Conservation (phyloP, 2,797 vertebrate species). For the Ctenochaetus hawaiiensis region DNA sequence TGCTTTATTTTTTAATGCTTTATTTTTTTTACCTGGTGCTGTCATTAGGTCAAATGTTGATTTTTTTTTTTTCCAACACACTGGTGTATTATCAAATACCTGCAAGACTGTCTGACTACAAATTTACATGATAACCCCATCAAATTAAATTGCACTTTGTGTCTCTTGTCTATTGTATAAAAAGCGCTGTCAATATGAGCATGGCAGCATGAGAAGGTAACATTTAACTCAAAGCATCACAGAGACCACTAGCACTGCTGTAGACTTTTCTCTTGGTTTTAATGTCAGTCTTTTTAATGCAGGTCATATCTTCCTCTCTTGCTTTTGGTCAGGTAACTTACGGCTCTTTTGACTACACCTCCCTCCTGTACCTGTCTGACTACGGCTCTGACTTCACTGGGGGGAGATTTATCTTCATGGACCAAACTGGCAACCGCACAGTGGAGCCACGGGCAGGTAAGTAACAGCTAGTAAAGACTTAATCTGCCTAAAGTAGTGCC, state of each 20-base stretch:
- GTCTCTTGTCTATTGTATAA: too few species aligned
- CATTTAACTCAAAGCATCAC: too few species aligned
- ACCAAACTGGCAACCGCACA: constrained; percentile 89
- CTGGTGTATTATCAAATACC: too few species aligned
- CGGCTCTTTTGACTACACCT: constrained; percentile 97
- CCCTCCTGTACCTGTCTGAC: constrained; percentile 95
- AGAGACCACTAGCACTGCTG: not conserved
- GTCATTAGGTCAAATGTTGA: too few species aligned
- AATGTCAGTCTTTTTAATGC: not conserved
- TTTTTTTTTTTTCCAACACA: too few species aligned
- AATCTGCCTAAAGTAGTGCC: not conserved
- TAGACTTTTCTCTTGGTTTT: not conserved
- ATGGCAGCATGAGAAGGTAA: too few species aligned
- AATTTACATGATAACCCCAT: too few species aligned
- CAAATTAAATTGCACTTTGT: too few species aligned
- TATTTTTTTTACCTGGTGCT: too few species aligned
- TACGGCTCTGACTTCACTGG: constrained; percentile 92
- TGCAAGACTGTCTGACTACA: too few species aligned
- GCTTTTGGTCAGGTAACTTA: constrained; percentile 89
- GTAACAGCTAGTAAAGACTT: not conserved
- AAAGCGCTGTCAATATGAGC: too few species aligned
- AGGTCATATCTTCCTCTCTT: not conserved
- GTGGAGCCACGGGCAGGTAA: constrained; percentile 89
- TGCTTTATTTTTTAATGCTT: too few species aligned
- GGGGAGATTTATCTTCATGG: constrained; percentile 94